Evolutionary conservation across 1,140 invertebrate genomes (phyloP), one percentile per base, ranked within the genome.

Genomic region (Trichogramma pretiosum): DNA sequence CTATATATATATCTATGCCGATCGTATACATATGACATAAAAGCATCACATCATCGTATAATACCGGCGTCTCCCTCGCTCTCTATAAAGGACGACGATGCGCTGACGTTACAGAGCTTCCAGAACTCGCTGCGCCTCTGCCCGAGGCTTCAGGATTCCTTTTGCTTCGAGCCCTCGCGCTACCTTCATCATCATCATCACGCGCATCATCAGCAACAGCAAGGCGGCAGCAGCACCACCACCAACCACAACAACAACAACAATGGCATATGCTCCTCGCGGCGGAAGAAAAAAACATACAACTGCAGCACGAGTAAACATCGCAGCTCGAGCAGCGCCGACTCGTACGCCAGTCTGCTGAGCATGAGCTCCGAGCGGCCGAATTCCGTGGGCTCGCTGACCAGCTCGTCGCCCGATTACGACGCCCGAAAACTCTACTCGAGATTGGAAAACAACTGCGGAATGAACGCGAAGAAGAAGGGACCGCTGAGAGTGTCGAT

Each of bases 401-500:
- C 62, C 10, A 70, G 65, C 50, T 69, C 62, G 57, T 58, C 11
- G 53, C 55, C 30, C 50, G 56, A 17, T 66, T 59, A 5, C 54
- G 1, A 60, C 62, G 14, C 63, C 58, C 1, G n/a, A 14, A 7
- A 2, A 2, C 19, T 37, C 47, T 2, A 18, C 5, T 36, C 34
- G 3, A 21, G 28, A n/a, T 5, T n/a, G 30, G 3, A 9, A 39
- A 10, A 14, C 38, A 1, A 10, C 13, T 13, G 18, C 36, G 5
- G 18, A n/a, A 38, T n/a, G n/a, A 5, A 18, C 30, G 36, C 38
- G 1, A 63, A 56, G 9, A 67, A 65, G 32, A 73, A 63, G n/a
- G 59, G 62, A 22, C 55, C 62, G 4, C 52, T 71, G 0, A 64
- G 68, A 32, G 75, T 77, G 2, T 77, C 76, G 0, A 76, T 77